Evolutionary conservation across 2,888 invertebrate genomes (phyloP), one percentile per base, ranked within the genome.

Genomic region (Sussaba pulchella): DNA sequence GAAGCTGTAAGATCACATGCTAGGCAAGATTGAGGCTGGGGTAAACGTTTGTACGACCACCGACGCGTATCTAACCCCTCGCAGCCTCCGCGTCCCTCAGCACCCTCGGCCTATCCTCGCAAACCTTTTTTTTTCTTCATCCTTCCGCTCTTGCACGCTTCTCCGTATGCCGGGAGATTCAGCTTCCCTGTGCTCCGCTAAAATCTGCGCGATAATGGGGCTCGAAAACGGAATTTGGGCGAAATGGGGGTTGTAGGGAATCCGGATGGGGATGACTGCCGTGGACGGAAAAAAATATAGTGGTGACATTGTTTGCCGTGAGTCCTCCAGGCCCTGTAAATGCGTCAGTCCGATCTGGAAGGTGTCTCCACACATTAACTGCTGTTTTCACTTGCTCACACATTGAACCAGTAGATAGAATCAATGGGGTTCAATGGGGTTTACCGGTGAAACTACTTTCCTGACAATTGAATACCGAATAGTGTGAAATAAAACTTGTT

Each of bases 21-120:
- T 82, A 61, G 84, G 75, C 86, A 85, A 87, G 89, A 90, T 90
- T 89, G 89, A 89, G 87, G 87, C 86, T 88, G 83, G 86, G 87
- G 87, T 87, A 89, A 90, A 90, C 89, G 87, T 85, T 89, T 88
- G 85, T 85, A 87, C 87, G 83, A 70, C 82, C 75, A 70, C 84
- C 84, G 36, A 73, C 66, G 64, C 73, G 81, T 83, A 67, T 24
- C 73, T 52, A 74, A 67, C 78, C 69, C 73, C 19, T 47, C 72
- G 54, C 70, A 74, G 47, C 69, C 52, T 50, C 24, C 31, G 67
- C 71, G 75, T 47, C 69, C 72, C 67, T 61, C 71, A 47, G 57
- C 69, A 64, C 73, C 75, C 81, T 81, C 78, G 76, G 76, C 73
- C 82, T 63, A 77, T 54, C 74, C 81, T 71, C 73, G 70, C 64